Conservation (phyloP, 2,797 vertebrate species). For the Chloroceryle amazona region DNA sequence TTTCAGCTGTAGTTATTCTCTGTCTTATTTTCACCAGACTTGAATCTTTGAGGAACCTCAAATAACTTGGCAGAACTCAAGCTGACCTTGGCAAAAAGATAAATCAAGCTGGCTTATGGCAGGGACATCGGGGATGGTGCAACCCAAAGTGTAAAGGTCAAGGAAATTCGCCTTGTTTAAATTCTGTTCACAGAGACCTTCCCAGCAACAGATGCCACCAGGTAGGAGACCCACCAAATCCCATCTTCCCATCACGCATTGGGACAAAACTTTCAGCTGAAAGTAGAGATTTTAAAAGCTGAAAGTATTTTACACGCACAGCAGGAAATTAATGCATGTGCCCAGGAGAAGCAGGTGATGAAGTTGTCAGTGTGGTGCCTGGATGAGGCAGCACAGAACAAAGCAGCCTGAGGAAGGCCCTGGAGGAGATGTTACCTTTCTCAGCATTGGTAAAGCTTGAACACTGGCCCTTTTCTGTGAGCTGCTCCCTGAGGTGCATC, state of each 20-base stretch:
- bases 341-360: background rate
- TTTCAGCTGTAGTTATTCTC: background rate
- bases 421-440: slow-evolving; percentile 81
- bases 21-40: background rate
- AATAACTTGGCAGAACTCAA: background rate
- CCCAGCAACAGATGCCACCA: background rate
- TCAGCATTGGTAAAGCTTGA: slow-evolving; percentile 90
- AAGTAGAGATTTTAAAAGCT: background rate
- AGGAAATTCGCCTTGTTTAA: background rate
- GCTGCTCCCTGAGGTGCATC: slow-evolving; percentile 90
- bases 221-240: background rate
- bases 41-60: background rate
- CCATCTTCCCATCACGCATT: background rate
- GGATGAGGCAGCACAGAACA: background rate
- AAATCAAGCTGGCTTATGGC: background rate
- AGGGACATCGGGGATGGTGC: background rate
- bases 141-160: background rate
- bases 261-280: background rate
- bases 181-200: background rate
- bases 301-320: background rate
- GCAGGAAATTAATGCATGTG: background rate
- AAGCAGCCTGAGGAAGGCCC: background rate
- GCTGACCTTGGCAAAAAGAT: background rate
- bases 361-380: background rate
- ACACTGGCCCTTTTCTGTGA: slow-evolving; percentile 86